Evolutionary conservation across 1,140 invertebrate genomes (phyloP).

Genomic region (Drosophila triauraria): DNA sequence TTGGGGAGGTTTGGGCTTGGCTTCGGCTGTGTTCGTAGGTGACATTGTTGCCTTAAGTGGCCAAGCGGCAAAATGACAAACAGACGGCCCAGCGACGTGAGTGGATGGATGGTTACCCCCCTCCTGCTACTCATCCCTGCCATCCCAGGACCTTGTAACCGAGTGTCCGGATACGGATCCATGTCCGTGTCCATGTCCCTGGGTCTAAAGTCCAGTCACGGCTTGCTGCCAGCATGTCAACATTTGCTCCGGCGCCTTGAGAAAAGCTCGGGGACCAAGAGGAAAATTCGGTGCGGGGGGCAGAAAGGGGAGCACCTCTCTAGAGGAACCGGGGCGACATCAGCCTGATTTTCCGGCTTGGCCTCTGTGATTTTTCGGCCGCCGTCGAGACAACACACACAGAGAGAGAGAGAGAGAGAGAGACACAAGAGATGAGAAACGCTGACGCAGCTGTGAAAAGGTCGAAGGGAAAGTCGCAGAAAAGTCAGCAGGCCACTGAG

Average conservation of each 20-base stretch:
- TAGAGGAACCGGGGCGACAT: constrained; percentile 40
- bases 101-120: constrained; percentile 15
- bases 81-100: constrained; percentile 63
- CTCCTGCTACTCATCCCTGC: not conserved
- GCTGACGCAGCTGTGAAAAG: constrained; percentile 43
- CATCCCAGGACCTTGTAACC: constrained; percentile 18
- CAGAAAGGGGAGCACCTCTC: not conserved
- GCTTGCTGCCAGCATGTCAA: constrained; percentile 62
- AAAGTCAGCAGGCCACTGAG: constrained; percentile 30
- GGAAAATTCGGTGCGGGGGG: not conserved
- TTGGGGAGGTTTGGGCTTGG: constrained; percentile 6
- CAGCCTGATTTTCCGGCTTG: constrained; percentile 73
- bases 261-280: constrained; percentile 24
- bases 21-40: constrained; percentile 43
- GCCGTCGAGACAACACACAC: constrained; percentile 35
- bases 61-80: constrained; percentile 72
- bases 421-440: constrained; percentile 41
- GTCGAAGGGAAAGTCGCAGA: constrained; percentile 3
- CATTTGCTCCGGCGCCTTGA: constrained; percentile 59
- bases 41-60: constrained; percentile 69
- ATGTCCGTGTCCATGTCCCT: constrained; percentile 38
- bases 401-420: not conserved
- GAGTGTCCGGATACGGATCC: constrained; percentile 46
- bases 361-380: constrained; percentile 75
- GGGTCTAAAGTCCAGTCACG: constrained; percentile 56